These are phyloP conservation scores for Callipepla californica DNA, from an alignment of 2,113 vertebrate genomes.

Conservation along the genomic window DNA sequence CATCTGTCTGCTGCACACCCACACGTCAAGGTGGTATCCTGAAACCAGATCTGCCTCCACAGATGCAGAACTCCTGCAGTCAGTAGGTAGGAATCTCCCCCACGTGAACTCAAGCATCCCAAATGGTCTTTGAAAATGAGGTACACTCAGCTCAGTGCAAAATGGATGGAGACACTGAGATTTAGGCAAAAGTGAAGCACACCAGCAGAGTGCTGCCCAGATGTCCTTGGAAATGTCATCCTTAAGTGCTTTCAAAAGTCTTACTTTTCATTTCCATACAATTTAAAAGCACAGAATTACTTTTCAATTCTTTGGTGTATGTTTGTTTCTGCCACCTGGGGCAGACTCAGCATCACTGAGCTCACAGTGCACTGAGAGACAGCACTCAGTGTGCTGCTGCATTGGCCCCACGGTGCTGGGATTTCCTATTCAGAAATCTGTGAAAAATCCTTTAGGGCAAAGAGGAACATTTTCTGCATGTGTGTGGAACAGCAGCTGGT, in stretches of 20 bases:
- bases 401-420: not conserved
- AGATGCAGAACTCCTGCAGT: not conserved
- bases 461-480: not conserved
- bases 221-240: fast-evolving
- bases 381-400: fast-evolving
- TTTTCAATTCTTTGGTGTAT: not conserved
- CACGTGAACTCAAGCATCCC: not conserved
- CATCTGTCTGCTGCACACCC: not conserved
- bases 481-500: not conserved
- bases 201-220: not conserved
- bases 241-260: not conserved
- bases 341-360: not conserved
- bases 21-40: fast-evolving
- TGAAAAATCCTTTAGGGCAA: not conserved
- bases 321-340: not conserved
- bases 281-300: not conserved
- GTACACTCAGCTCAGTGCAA: not conserved
- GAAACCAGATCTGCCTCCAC: not conserved
- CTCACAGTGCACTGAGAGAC: not conserved
- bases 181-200: not conserved
- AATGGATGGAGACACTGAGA: not conserved
- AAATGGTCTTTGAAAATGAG: not conserved
- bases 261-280: not conserved
- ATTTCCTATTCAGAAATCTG: not conserved
- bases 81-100: not conserved